phyloP scores from a whole-genome alignment of 92 coral and sea anemone species.

The Metridium senile region DNA sequence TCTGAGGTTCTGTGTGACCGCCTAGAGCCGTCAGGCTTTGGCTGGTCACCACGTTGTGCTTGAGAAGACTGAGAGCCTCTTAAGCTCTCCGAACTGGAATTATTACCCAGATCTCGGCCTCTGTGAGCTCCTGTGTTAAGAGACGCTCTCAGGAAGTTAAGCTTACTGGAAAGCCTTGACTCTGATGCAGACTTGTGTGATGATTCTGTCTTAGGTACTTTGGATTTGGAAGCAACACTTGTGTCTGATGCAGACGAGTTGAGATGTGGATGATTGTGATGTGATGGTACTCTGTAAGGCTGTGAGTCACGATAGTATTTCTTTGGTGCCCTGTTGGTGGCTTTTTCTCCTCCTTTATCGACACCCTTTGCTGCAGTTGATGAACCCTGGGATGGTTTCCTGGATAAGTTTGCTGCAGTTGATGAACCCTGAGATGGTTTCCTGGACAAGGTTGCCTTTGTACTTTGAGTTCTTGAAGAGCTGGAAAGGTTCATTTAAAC shows the following conservation, averaged over 20 bases:
- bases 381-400: constrained; percentile 24
- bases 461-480: constrained; percentile 28
- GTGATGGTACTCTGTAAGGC: constrained; percentile 13
- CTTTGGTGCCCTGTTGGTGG: not conserved
- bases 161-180: constrained; percentile 25
- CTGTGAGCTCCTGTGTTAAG: constrained; percentile 38
- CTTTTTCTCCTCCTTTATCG: constrained; percentile 25
- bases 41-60: constrained; percentile 74
- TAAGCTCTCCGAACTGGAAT: constrained; percentile 44
- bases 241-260: constrained; percentile 24
- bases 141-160: constrained; percentile 31
- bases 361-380: constrained; percentile 9
- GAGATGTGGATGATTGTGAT: not conserved
- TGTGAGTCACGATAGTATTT: constrained; percentile 20
- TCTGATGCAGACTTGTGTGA: constrained; percentile 32
- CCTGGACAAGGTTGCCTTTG: constrained; percentile 22
- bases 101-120: constrained; percentile 54
- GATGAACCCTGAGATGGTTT: constrained; percentile 29
- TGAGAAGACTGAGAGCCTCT: constrained; percentile 41
- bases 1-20: constrained; percentile 95
- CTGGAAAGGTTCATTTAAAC: not conserved
- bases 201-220: constrained; percentile 23
- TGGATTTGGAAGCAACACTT: constrained; percentile 10
- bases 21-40: constrained; percentile 99
- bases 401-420: constrained; percentile 5